Evolutionary conservation across 2,888 invertebrate species (phyloP), one percentile per base, ranked within the genome.

Genomic region (Odontomyia ornata): DNA sequence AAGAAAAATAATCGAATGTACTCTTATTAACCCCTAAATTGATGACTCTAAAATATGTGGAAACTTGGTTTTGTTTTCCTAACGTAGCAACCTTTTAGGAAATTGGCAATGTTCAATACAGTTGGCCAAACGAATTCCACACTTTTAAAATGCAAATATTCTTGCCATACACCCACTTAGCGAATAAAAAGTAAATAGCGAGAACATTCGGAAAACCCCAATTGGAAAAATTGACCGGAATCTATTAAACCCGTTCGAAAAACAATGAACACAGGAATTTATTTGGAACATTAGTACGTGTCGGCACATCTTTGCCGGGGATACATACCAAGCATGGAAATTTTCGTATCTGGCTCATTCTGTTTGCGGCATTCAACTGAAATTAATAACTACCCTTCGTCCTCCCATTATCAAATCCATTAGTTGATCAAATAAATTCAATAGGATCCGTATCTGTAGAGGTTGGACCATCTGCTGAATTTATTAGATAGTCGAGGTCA

Each of bases 391-490:
- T 76, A 75, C 71, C 78, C 73, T 73, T 36, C 73, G 73, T 73
- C 73, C 73, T 73, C 57, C 78, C 73, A 78, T 78, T 78, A 78
- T 78, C 78, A 78, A 78, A 78, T 78, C 78, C 78, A 78, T 78
- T 78, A 78, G 78, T 78, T 78, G 78, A 78, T 78, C 78, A 78
- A 78, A 78, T 78, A 78, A 78, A 78, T 78, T 78, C 69, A 77
- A 75, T 75, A 27, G 78, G 64, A 43, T 77, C 76, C 69, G 60
- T 78, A 76, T 72, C 64, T 56, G 56, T 47, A 73, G 73, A 67
- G 73, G 67, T 65, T 75, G 62, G 62, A 64, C 75, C 75, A 75
- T 75, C 75, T 75, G 43, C 52, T 30, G 76, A 76, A 78, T 78
- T 78, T 78, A 78, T 78, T 78, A 75, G 72, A 60, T 73, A 57